phyloP scores from a whole-genome alignment of 1,140 invertebrate genomes.

The Rhysida immarginata region DNA sequence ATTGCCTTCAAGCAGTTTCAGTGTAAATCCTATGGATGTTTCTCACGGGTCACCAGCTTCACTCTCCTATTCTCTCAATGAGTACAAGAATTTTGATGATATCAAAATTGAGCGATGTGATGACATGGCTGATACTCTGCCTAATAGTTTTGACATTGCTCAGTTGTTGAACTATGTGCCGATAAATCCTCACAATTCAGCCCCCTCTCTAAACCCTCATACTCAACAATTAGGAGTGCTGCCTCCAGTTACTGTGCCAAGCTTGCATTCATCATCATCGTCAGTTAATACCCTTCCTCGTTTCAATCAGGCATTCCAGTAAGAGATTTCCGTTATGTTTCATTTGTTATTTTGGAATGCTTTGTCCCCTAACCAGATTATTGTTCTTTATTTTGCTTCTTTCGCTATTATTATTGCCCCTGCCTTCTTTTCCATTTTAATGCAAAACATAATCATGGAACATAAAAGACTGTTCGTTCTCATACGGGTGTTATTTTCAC shows the following conservation, averaged over 20 bases:
- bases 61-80: neutral
- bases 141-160: neutral
- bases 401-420: no score
- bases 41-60: neutral
- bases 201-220: slow-evolving; percentile 2
- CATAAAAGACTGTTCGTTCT: no score
- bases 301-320: slow-evolving; percentile 22
- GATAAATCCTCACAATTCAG: slow-evolving; percentile 9
- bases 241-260: neutral
- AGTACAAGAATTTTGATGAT: neutral
- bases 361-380: no score
- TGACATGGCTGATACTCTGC: neutral
- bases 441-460: no score
- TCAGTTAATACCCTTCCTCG: slow-evolving; percentile 16
- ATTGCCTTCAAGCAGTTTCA: neutral
- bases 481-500: no score
- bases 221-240: neutral
- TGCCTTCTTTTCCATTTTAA: no score
- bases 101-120: neutral
- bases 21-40: neutral
- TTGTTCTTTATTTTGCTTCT: no score
- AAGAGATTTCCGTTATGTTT: slow-evolving; percentile 7
- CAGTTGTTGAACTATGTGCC: slow-evolving; percentile 12
- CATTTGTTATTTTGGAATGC: no score
- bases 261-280: slow-evolving; percentile 9